Base-by-base conservation (phyloP, 1,140 invertebrate genomes). In the Asobara japonica region DNA sequence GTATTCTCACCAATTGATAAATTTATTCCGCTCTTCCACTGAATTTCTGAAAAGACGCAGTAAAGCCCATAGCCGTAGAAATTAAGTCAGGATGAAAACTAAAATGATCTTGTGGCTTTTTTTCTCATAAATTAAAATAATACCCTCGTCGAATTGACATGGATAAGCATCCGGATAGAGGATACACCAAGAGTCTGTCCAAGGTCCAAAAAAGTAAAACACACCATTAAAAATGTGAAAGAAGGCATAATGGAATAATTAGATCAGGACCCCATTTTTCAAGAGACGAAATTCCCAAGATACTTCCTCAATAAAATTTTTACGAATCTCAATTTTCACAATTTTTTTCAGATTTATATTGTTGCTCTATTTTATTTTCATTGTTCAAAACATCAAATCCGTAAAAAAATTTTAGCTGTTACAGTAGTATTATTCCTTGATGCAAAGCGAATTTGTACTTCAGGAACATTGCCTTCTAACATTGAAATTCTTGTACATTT, bases 91-190 rank as follows among this genome's bases (percentile, higher is more conserved):
- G 31, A 62, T 62, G 29, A 16, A n/a, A 30, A 62, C 27, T 62
- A 30, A 60, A 60, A 60, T 3, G 51, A 13, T 60, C n/a, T n/a
- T 30, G n/a, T n/a, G 11, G 30, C n/a, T n/a, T 62, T 30, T 62
- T 62, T 29, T n/a, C n/a, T n/a, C 13, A 3, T 5, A 68, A 60
- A 56, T 45, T 18, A 56, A 80, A 81, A 73, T 77, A 76, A 64
- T 84, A 83, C 80, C 80, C 48, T 77, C 72, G 30, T 75, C 61
- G 70, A 75, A 77, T 65, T 74, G 78, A 65, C 82, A 83, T 61
- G 71, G 73, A 31, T 77, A 64, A 69, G 71, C 69, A 62, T 76
- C 70, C 68, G 79, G 77, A 71, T 77, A 81, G 65, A 74, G 71
- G 66, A 76, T 66, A 74, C 74, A 75, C 79, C 68, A 70, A 62